phyloP scores from a whole-genome alignment of 2,113 vertebrate species.

The Nothoprocta perdicaria region DNA sequence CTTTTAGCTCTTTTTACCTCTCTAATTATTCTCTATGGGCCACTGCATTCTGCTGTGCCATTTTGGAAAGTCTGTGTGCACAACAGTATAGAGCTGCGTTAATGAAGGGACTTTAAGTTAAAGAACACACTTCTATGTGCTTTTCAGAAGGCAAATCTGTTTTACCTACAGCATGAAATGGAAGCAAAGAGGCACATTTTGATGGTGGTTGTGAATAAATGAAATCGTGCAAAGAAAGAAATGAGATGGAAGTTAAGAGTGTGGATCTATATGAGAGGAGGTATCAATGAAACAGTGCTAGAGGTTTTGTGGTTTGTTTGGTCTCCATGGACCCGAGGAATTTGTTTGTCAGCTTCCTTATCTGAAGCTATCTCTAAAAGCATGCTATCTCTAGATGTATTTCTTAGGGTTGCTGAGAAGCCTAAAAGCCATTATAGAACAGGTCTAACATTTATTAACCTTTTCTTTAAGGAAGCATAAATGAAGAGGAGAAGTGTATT shows the following conservation, averaged over 20 bases:
- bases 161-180: not conserved
- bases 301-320: not conserved
- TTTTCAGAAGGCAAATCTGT: slow-evolving; percentile 5
- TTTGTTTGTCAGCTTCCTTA: not conserved
- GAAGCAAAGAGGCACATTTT: not conserved
- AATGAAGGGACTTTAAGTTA: not conserved
- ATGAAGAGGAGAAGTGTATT: not conserved
- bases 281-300: not conserved
- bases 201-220: not conserved
- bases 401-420: not conserved
- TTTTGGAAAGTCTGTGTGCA: not conserved
- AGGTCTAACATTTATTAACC: not conserved
- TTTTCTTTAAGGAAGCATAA: not conserved
- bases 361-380: not conserved
- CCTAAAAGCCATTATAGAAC: not conserved
- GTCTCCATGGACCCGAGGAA: not conserved
- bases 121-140: not conserved
- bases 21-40: not conserved
- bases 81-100: not conserved
- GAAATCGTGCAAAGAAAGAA: not conserved
- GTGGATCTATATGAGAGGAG: not conserved
- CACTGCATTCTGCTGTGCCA: not conserved
- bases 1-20: not conserved
- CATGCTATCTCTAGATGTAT: not conserved
- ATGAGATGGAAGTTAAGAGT: not conserved